A percentile compares a stretch with the other conserved stretches of the same genome.
Evolutionary conservation across 2,888 invertebrate genomes (phyloP).

Genomic region (Callyntrura guangdongensis): DNA sequence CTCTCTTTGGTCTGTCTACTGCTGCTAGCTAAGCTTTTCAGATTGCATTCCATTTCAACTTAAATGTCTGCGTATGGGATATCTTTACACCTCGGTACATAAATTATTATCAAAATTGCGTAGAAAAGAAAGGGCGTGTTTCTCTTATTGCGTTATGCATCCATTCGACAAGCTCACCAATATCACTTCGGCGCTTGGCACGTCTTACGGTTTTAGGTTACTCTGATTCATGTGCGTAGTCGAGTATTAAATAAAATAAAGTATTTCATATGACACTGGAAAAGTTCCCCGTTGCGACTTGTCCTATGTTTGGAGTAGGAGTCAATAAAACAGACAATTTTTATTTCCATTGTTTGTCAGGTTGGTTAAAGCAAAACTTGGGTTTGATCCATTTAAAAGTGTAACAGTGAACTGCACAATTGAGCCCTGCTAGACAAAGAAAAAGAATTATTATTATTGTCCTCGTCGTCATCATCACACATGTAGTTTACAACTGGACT

Average conservation of each 20-base stretch:
- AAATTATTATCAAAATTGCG: background rate
- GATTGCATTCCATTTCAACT: no score
- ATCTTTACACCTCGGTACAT: background rate
- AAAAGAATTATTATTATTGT: slow-evolving; percentile 4
- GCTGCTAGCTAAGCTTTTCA: no score
- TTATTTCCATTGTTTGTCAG: slow-evolving; percentile 45
- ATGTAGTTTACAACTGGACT: background rate
- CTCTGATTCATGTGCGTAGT: no score
- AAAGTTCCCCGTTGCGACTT: slow-evolving; percentile 19
- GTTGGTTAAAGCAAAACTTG: background rate
- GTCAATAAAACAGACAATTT: slow-evolving; percentile 33
- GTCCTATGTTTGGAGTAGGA: background rate
- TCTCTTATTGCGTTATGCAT: slow-evolving; percentile 28
- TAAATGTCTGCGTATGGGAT: no score
- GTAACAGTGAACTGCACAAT: background rate
- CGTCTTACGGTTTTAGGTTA: no score
- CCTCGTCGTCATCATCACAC: slow-evolving; percentile 6
- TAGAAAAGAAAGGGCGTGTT: slow-evolving; percentile 71
- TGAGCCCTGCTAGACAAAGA: background rate
- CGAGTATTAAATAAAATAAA: background rate
- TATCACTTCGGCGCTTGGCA: background rate
- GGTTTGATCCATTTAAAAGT: slow-evolving; percentile 28
- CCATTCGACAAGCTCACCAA: background rate
- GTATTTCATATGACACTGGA: background rate
- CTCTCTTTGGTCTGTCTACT: no score